Percentiles rank a stretch among this genome's conserved stretches.
Conservation (phyloP, 2,113 vertebrate species). For the Clarias gariepinus region DNA sequence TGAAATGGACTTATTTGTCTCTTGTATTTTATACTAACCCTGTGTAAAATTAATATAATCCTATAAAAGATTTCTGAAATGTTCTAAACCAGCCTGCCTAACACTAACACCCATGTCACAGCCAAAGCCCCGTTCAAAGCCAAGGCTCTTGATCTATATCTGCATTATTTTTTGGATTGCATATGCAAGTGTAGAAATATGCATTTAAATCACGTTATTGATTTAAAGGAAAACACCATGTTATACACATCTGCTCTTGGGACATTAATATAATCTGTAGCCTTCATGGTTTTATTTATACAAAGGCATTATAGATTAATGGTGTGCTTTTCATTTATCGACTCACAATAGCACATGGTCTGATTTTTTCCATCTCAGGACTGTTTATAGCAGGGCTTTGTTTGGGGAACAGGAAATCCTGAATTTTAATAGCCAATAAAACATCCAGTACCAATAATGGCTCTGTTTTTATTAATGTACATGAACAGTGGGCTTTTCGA, state of each 20-base stretch:
- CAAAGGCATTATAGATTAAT: background rate
- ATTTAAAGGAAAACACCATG: background rate
- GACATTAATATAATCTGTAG: background rate
- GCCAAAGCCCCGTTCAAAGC: background rate
- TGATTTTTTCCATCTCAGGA: background rate
- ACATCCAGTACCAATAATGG: background rate
- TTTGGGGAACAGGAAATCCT: conserved; percentile 3
- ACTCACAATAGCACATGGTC: background rate
- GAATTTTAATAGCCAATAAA: conserved; percentile 7
- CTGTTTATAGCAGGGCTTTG: background rate
- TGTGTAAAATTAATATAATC: background rate
- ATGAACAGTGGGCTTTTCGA: background rate
- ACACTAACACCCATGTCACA: background rate
- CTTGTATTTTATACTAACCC: background rate
- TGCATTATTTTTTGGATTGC: background rate
- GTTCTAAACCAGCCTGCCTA: background rate
- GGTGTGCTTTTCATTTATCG: background rate
- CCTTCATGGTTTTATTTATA: background rate
- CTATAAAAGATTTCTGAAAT: background rate
- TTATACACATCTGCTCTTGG: background rate
- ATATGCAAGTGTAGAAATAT: too few relatives aligned
- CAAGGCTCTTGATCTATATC: background rate
- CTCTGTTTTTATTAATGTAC: background rate
- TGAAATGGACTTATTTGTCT: background rate
- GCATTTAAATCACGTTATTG: background rate